phyloP scores from a whole-genome alignment of 30 jellyfish, hydroid and myxozoan species.

The Haliclystus octoradiatus region DNA sequence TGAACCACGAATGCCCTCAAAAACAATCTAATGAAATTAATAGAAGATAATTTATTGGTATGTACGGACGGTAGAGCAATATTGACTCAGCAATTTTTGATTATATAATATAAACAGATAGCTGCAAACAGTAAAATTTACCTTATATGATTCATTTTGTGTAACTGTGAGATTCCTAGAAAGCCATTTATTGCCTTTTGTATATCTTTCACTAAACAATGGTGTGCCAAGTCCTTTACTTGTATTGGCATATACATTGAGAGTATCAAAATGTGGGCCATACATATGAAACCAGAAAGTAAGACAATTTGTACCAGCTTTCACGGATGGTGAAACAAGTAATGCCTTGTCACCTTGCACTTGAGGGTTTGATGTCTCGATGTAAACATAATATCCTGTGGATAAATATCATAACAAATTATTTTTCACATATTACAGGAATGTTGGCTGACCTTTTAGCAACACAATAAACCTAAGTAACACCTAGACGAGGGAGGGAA shows the following conservation, averaged over 20 bases:
- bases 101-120: too few relatives aligned
- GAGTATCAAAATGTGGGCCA: slow-evolving; percentile 75
- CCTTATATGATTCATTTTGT: slow-evolving; percentile 37
- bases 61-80: too few relatives aligned
- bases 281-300: slow-evolving; percentile 80
- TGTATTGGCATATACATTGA: slow-evolving; percentile 32
- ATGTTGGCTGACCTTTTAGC: too few relatives aligned
- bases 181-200: slow-evolving; percentile 72
- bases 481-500: too few relatives aligned
- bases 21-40: slow-evolving; percentile 53
- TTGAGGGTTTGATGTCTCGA: slow-evolving; percentile 65
- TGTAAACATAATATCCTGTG: slow-evolving; percentile 62
- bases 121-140: too few relatives aligned
- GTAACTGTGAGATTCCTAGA: slow-evolving; percentile 35
- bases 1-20: slow-evolving; percentile 55
- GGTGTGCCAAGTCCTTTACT: slow-evolving; percentile 30
- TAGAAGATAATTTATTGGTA: too few relatives aligned
- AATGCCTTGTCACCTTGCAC: slow-evolving; percentile 63
- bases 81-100: background rate
- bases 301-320: slow-evolving; percentile 60
- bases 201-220: slow-evolving; percentile 50
- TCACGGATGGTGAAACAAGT: slow-evolving; percentile 30
- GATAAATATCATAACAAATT: too few relatives aligned
- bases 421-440: too few relatives aligned
- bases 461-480: too few relatives aligned